Base-by-base conservation (phyloP, 2,113 vertebrate species). In the Himantopus leucocephalus region DNA sequence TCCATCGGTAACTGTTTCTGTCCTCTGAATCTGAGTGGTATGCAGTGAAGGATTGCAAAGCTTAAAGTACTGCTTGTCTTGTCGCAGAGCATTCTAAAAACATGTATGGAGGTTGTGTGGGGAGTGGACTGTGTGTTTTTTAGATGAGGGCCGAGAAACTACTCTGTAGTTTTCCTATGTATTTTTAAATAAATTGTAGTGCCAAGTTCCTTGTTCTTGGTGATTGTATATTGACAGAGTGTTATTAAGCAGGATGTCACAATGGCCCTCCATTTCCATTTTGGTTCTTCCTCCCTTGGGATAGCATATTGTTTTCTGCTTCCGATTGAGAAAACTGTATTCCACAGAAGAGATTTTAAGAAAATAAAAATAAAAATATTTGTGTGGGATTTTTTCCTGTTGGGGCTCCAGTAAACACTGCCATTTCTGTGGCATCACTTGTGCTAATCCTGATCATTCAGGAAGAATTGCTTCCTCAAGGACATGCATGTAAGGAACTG, bases 201-300 rank as follows among this genome's bases (percentile, higher is more conserved):
- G 91, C 94, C 85, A 94, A 90, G 90, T 91, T 92, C 70, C 90
- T 88, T 41, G 37, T 79, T 94, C 75, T 70, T 80, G 78, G 84
- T 94, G 88, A 81, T 92, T 91, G 60, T 64, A 17, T 82, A 91
- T 94, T 96, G 94, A 68, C 76, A 88, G 71, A 16, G 45, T 71
- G n/a, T 81, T 91, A 58, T 29, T 72, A 81, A 93, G 93, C 96
- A 96, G 94, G 96, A 97, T 95, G 91, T 96, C 86, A 89, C 83
- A 43, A 10, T 95, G 92, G 94, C 58, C 93, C 91, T 96, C 93
- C 95, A 92, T 82, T 94, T 94, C 94, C 94, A 89, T 94, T 95
- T 91, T 94, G 48, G 89, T 75, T 94, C 94, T 96, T 96, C 96
- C 94, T 97, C 95, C 89, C 92, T 68, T 92, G 95, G 95, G 97